Base-by-base conservation (phyloP, 2,113 vertebrate species). In the Sprattus sprattus region DNA sequence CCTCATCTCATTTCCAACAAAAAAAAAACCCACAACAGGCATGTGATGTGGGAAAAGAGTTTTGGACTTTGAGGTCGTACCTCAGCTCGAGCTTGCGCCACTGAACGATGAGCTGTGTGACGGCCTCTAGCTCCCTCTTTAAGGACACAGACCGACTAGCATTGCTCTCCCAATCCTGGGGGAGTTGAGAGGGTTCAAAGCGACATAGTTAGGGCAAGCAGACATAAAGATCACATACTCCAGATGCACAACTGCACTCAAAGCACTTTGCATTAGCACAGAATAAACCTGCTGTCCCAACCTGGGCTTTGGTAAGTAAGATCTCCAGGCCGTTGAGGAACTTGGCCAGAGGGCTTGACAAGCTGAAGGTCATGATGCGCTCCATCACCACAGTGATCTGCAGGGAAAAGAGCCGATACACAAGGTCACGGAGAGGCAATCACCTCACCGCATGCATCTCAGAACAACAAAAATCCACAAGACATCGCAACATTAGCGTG, bases 251-350 rank as follows among this genome's bases (percentile, higher is more conserved):
- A 54, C 15, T 22, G 3, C 3, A 49, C 47, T 49, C 47, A 49
- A 49, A 49, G 47, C 47, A 49, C 47, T 49, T 11, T 9, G 15
- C 60, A 64, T 64, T 39, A 0, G 28, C 67, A 75, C 60, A 25
- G 60, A 2, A 64, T 7, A 25, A 28, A 75, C 2, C 10, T 22
- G 44, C 50, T 16, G 28, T 82, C 81, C 92, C 94, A 91, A 99
- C 98, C 94, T 99, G 98, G 49, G 98, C 95, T 92, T 99, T 99
- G 90, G 95, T 92, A 75, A 99, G 94, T 85, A 99, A 95, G 87
- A 99, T 98, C 94, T 99, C 98, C 91, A 99, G 92, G 10, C 98
- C 98, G 28, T 98, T 98, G n/a, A 99, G 93, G 87, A 99, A 97
- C 91, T 99, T 99, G 7, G 98, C 97, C 75, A 99, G 92, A 8